These are phyloP conservation scores for Leucoma salicis DNA, from an alignment of 2,888 invertebrate species.

Conservation along the genomic window DNA sequence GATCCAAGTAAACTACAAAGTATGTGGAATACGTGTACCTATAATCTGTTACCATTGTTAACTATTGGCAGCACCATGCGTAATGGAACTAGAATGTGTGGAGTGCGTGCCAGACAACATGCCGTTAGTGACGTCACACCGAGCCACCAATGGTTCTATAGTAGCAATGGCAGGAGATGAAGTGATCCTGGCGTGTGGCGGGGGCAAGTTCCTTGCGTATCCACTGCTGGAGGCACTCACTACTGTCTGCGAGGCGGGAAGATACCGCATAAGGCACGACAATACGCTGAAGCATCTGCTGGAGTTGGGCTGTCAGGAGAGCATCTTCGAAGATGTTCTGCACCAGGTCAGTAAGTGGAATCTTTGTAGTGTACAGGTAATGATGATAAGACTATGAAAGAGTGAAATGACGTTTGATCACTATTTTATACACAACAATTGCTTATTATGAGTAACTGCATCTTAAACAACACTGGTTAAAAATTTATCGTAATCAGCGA, in stretches of 20 bases:
- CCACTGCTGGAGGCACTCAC: conserved; percentile 45
- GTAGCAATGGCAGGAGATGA: conserved; percentile 46
- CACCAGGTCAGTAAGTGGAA: conserved; percentile 46
- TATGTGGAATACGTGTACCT: too few relatives aligned
- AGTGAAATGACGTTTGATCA: too few relatives aligned
- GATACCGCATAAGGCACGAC: conserved; percentile 43
- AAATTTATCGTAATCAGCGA: too few relatives aligned
- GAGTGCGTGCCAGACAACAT: conserved; percentile 74
- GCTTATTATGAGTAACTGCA: too few relatives aligned
- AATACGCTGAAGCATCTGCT: conserved; percentile 48
- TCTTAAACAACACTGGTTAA: too few relatives aligned
- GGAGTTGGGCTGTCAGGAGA: conserved; percentile 73
- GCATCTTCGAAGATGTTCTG: conserved; percentile 67
- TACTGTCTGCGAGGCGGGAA: conserved; percentile 55
- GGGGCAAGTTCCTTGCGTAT: conserved; percentile 56
- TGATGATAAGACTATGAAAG: too few relatives aligned
- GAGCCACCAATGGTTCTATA: conserved; percentile 44
- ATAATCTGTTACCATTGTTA: too few relatives aligned
- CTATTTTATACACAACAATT: too few relatives aligned
- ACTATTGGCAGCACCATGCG: conserved; percentile 49
- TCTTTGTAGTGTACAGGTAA: background rate
- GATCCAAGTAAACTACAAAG: too few relatives aligned
- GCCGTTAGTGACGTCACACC: conserved; percentile 66
- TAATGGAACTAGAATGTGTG: conserved; percentile 63
- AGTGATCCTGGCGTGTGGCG: conserved; percentile 58